These are phyloP conservation scores for Drosophila eohydei DNA, from an alignment of 2,888 invertebrate genomes.

Conservation along the genomic window DNA sequence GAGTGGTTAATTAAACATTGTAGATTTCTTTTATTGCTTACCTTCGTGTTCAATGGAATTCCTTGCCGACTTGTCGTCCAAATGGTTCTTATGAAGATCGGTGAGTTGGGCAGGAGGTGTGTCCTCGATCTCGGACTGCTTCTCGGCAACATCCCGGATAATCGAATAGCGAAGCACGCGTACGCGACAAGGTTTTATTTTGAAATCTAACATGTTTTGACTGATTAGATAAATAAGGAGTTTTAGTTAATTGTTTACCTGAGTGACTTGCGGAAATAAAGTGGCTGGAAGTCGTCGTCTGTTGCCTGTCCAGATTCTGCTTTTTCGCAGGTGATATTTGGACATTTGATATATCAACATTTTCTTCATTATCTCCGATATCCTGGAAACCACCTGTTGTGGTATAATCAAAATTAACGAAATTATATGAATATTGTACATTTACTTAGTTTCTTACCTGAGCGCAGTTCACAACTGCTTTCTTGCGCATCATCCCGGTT, in stretches of 20 bases:
- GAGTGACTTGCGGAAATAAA: neutral
- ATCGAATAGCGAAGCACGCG: neutral
- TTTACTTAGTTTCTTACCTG: neutral
- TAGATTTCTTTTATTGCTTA: neutral
- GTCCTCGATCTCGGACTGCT: neutral
- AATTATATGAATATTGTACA: neutral
- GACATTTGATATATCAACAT: neutral
- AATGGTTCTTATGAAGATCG: neutral
- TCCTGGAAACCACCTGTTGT: neutral
- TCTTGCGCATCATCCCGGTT: neutral
- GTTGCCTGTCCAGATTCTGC: neutral
- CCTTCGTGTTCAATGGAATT: neutral
- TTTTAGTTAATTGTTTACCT: neutral
- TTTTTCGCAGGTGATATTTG: neutral
- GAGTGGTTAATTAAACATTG: neutral
- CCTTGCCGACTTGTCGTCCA: neutral
- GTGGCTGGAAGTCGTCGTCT: neutral
- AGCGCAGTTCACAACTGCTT: no score
- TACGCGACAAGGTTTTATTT: slow-evolving; percentile 1
- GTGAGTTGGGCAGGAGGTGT: neutral
- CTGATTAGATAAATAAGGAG: neutral
- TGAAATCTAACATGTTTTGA: neutral
- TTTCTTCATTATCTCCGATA: neutral
- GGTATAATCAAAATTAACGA: neutral
- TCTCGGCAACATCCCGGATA: neutral